Evolutionary conservation across 2,888 invertebrate genomes (phyloP), one percentile per base, ranked within the genome.

Genomic region (Lasioglossum lativentre): DNA sequence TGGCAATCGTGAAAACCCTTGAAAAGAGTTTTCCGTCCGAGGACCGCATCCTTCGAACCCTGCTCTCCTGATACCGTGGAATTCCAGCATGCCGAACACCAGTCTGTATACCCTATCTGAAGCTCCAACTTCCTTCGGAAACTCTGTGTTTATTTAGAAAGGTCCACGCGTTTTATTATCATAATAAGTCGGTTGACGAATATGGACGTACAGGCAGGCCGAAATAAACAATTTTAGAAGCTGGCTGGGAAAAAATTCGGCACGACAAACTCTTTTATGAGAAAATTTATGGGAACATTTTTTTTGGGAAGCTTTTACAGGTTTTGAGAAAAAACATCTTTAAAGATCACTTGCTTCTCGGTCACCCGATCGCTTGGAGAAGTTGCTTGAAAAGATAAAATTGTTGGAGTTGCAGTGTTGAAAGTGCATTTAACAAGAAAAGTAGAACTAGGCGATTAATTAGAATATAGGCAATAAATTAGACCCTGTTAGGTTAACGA

Each of bases 11-110:
- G 12, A 38, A 68, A 68, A 68, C 38, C 23, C 38, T 68, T 23
- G 68, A 40, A 68, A 63, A 63, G 59, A 63, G 59, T 63, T 63
- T 63, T 30, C 59, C 27, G 12, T 6, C 30, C 14, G 59, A 30
- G 59, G 16, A 12, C 30, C 16, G 59, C 59, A 30, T 63, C 59
- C 30, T 30, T 14, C 59, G 16, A 30, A 16, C 27, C 16, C 30
- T 63, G 59, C 30, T 63, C 23, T 40, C 52, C 59, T 63, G 59
- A 30, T 63, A 63, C 59, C 59, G 59, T 63, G 59, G 59, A 63
- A 63, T 63, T 63, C 59, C 59, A 30, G 27, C 59, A 27, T 63
- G 59, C 59, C 27, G 59, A 30, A 63, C 16, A 63, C 59, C 30
- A 63, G 27, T 63, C 14, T 27, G 27, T 63, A 30, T 30, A 30